Percentiles rank a stretch among this genome's conserved stretches.
Conservation (phyloP, 2,113 vertebrate genomes). For the Alexandromys fortis region DNA sequence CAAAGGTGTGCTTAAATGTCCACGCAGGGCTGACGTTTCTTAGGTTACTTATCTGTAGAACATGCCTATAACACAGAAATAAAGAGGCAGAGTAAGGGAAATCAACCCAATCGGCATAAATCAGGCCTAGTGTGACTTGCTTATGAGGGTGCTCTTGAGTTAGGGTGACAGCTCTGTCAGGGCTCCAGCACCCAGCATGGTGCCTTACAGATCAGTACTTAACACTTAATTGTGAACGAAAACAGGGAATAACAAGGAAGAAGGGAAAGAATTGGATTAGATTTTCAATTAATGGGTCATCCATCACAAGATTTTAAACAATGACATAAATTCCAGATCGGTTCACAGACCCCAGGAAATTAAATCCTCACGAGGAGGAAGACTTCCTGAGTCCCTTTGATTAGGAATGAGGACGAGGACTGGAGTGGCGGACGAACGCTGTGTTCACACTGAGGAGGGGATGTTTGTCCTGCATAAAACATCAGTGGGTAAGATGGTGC, state of each 20-base stretch:
- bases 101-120: neutral
- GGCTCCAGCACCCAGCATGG: neutral
- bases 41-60: neutral
- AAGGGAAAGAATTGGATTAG: neutral
- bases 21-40: neutral
- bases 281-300: slow-evolving; percentile 29
- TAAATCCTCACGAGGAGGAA: slow-evolving; percentile 48
- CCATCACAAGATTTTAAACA: slow-evolving; percentile 37
- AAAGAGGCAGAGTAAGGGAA: neutral
- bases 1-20: neutral
- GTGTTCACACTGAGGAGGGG: neutral
- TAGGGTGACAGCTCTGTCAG: neutral
- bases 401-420: neutral
- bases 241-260: neutral
- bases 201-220: neutral
- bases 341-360: slow-evolving; percentile 36
- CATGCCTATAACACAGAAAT: neutral
- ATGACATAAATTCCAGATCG: neutral
- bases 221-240: slow-evolving; percentile 6
- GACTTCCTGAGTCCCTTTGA: neutral
- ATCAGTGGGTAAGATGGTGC: slow-evolving; percentile 48
- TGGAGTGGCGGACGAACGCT: neutral
- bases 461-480: slow-evolving; percentile 56
- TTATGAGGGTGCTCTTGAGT: neutral
- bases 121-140: neutral